phyloP scores from a whole-genome alignment of 2,888 invertebrate species.

The Thecophora atra region DNA sequence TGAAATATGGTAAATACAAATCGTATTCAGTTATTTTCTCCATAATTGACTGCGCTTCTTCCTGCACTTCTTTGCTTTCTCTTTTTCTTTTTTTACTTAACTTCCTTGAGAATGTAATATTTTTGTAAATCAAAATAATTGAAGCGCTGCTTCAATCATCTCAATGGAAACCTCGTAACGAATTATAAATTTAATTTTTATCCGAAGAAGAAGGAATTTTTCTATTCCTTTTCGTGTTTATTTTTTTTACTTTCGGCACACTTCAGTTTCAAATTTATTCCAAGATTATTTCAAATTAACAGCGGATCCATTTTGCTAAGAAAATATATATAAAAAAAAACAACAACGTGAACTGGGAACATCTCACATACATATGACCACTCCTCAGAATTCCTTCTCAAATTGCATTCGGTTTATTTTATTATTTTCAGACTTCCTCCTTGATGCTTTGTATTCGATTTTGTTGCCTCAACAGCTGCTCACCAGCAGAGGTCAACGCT shows the following conservation, averaged over 20 bases:
- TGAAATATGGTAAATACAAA: constrained; percentile 4
- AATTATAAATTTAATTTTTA: constrained; percentile 2
- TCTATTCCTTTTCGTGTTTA: not conserved
- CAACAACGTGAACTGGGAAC: not conserved
- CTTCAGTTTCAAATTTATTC: not conserved
- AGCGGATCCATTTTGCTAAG: not conserved
- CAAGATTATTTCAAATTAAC: constrained; percentile 4
- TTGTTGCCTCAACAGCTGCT: constrained; percentile 28
- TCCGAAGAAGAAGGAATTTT: not conserved
- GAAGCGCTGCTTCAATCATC: not conserved
- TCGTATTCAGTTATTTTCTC: not conserved
- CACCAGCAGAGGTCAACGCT: constrained; percentile 31
- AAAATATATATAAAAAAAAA: not conserved
- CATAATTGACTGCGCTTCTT: constrained; percentile 10
- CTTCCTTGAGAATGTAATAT: not conserved
- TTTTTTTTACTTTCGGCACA: not conserved
- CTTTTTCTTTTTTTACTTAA: not conserved
- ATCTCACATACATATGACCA: not conserved
- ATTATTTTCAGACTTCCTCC: not conserved
- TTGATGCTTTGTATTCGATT: constrained; percentile 30
- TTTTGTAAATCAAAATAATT: no score
- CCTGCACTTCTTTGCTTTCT: not conserved
- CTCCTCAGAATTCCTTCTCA: constrained; percentile 11
- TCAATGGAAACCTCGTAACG: not conserved
- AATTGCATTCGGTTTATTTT: constrained; percentile 10